Percentiles rank a stretch among this genome's conserved stretches.
These are phyloP conservation scores for Seira sanloemensis DNA, from an alignment of 2,888 invertebrate genomes.

Conservation along the genomic window DNA sequence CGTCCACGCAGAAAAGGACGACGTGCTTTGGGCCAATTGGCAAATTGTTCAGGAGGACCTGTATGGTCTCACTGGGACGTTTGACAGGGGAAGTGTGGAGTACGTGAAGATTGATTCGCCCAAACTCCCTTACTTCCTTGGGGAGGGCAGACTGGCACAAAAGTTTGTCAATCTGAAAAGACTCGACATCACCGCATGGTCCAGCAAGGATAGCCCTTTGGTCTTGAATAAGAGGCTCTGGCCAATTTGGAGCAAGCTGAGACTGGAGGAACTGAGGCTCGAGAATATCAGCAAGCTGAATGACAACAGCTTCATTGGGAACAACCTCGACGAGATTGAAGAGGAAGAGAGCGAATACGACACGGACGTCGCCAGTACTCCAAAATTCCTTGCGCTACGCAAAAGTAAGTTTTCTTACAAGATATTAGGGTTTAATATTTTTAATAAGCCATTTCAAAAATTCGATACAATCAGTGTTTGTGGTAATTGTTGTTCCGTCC, in stretches of 20 bases:
- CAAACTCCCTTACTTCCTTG: conserved; percentile 22
- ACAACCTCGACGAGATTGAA: conserved; percentile 20
- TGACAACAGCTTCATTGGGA: conserved; percentile 26
- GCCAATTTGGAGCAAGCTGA: conserved; percentile 36
- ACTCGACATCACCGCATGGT: conserved; percentile 33
- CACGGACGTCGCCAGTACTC: too few species aligned
- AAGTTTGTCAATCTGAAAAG: conserved; percentile 33
- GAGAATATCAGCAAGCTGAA: conserved; percentile 34
- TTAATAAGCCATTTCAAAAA: neutral
- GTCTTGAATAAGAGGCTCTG: conserved; percentile 27
- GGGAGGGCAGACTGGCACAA: conserved; percentile 27
- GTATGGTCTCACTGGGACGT: conserved; percentile 29
- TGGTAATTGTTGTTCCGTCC: conserved; percentile 1
- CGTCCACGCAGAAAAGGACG: neutral
- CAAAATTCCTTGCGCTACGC: conserved; percentile 26
- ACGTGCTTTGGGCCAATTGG: conserved; percentile 10
- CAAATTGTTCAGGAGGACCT: conserved; percentile 42
- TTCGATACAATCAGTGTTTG: neutral
- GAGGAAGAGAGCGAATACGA: neutral
- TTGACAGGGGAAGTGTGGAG: conserved; percentile 23
- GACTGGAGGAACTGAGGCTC: conserved; percentile 27
- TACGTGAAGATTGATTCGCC: conserved; percentile 34
- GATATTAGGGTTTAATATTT: neutral
- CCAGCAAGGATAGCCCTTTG: neutral
- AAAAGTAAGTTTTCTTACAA: conserved; percentile 36